A percentile compares a stretch with the other conserved stretches of the same genome.
These are phyloP conservation scores for Amiota mariae DNA, from an alignment of 2,888 invertebrate genomes.

Conservation along the genomic window DNA sequence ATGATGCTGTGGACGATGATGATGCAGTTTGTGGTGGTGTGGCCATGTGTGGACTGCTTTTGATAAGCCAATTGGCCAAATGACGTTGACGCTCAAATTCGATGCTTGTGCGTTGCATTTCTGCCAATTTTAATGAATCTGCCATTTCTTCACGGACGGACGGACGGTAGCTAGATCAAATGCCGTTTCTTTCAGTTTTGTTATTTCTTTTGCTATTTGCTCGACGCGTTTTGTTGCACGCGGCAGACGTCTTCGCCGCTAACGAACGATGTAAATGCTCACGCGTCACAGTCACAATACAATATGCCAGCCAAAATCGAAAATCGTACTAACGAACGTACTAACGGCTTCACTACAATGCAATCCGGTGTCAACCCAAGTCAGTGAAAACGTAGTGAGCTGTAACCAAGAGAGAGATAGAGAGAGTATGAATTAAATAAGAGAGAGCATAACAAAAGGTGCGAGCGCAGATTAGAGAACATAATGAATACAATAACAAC, in stretches of 20 bases:
- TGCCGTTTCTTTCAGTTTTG: background rate
- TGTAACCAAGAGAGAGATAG: constrained; percentile 32
- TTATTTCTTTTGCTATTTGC: background rate
- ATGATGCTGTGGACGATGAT: constrained; percentile 35
- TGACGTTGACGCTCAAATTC: constrained; percentile 74
- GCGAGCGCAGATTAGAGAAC: constrained; percentile 57
- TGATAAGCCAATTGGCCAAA: constrained; percentile 74
- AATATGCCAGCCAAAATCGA: constrained; percentile 54
- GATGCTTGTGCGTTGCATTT: constrained; percentile 74
- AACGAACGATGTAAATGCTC: constrained; percentile 22
- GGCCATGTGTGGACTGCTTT: constrained; percentile 74
- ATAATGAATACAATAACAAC: constrained; percentile 49
- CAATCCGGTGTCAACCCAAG: constrained; percentile 6
- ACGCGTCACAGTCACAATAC: constrained; percentile 47
- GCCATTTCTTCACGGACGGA: constrained; percentile 56
- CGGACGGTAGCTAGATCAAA: background rate
- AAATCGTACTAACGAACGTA: constrained; percentile 41
- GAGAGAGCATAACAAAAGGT: constrained; percentile 5
- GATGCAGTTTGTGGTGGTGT: constrained; percentile 61
- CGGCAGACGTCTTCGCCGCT: constrained; percentile 19
- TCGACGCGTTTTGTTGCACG: background rate
- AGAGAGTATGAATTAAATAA: background rate
- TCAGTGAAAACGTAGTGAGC: constrained; percentile 26
- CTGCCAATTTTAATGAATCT: constrained; percentile 70
- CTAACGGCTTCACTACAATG: background rate